Evolutionary conservation across 2,888 invertebrate genomes (phyloP), one percentile per base, ranked within the genome.

Genomic region (Erannis defoliaria): DNA sequence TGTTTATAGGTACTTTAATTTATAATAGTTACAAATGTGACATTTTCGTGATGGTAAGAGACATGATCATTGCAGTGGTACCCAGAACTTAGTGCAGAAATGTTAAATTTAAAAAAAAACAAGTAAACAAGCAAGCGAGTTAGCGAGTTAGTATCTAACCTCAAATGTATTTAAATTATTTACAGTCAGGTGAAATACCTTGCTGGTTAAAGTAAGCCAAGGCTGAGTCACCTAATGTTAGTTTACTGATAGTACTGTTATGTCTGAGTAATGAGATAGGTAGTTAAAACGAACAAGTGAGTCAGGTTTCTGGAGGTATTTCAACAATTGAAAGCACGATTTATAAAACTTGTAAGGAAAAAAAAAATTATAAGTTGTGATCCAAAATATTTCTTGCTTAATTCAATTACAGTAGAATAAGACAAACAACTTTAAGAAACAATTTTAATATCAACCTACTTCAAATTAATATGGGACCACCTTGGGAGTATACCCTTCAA

Each of bases 151-250:
- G 12, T 9, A 12, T 31, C 1, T 1, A 9, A 19, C 1, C 38
- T 18, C n/a, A 18, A 2, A 18, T 38, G 8, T 9, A 42, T n/a
- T 5, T 23, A 21, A 23, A 14, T n/a, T 1, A n/a, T 10, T 42
- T 2, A 42, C 38, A 42, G 21, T 14, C 42, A 42, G 48, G 35
- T 35, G 14, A 6, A 35, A 49, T 49, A 33, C 21, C 8, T 35
- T 35, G 35, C 23, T 49, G 9, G 37, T 50, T 26, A 46, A 58
- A 45, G 29, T 59, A 42, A 46, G 35, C 37, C 50, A 56, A 60
- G 55, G 51, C 19, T 48, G 55, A 55, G 18, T 54, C 49, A 57
- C 18, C 43, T 19, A 18, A 26, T 26, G 14, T 40, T 12, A 53
- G 21, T 45, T 46, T 29, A 38, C 38, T 38, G 58, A 53, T 58